Conservation (phyloP, 2,113 vertebrate species). For the Pterocles burchelli region DNA sequence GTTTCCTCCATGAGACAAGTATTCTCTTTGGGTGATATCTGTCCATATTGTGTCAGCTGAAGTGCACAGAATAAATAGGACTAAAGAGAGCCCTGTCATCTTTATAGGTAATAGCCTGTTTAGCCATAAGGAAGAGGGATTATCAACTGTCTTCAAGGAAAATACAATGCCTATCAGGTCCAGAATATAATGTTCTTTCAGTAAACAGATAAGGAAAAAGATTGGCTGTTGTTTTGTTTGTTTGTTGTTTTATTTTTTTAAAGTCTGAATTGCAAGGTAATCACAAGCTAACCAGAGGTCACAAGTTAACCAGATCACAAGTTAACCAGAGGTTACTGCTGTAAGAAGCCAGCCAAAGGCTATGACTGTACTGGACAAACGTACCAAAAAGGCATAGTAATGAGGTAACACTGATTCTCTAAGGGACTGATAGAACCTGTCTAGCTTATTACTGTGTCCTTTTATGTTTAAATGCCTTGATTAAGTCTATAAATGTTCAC, state of each 20-base stretch:
- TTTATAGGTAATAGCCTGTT: neutral
- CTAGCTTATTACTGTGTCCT: neutral
- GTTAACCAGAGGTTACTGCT: neutral
- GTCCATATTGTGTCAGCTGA: neutral
- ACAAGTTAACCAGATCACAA: no score
- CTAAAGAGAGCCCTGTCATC: neutral
- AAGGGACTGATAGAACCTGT: neutral
- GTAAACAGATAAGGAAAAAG: neutral
- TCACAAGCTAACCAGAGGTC: neutral
- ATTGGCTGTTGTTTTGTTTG: neutral
- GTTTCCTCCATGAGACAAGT: neutral
- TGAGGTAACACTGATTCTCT: neutral
- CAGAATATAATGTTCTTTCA: neutral
- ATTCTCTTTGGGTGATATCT: neutral
- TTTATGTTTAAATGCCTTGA: neutral
- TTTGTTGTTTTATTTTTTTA: neutral
- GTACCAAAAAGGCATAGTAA: neutral
- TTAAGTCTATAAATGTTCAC: neutral
- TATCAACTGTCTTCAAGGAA: neutral
- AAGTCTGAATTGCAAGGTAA: neutral
- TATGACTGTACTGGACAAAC: neutral
- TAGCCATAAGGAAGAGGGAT: neutral
- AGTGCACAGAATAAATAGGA: neutral
- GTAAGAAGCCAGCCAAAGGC: neutral
- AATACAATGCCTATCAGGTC: neutral